Percentiles rank a stretch among this genome's conserved stretches.
phyloP scores from a whole-genome alignment of 2,113 vertebrate genomes.

The Capreolus pygargus region DNA sequence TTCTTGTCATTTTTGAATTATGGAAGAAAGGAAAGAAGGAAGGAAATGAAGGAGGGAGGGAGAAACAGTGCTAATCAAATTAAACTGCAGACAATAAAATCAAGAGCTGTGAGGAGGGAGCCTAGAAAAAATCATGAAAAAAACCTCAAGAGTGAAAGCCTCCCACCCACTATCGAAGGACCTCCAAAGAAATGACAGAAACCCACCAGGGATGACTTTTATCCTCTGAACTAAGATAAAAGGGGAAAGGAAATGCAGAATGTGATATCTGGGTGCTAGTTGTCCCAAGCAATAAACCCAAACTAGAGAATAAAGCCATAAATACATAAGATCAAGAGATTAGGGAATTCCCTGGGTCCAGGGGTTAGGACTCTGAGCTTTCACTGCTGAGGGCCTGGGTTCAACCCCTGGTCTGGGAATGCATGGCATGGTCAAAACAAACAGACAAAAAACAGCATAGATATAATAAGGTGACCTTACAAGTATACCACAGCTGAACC shows the following conservation, averaged over 20 bases:
- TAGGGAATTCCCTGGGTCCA: neutral
- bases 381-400: neutral
- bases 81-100: neutral
- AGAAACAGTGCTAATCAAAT: neutral
- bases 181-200: neutral
- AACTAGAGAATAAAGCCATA: neutral
- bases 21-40: neutral
- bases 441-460: neutral
- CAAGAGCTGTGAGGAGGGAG: neutral
- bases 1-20: neutral
- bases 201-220: neutral
- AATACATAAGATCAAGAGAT: neutral
- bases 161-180: neutral
- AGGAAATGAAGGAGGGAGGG: neutral
- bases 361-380: neutral
- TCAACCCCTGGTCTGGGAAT: neutral
- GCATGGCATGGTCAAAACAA: neutral
- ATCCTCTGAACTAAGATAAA: neutral
- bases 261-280: neutral
- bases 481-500: neutral
- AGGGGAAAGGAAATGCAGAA: neutral
- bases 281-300: neutral
- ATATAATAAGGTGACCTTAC: neutral
- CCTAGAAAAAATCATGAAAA: neutral
- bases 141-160: neutral